Conservation (phyloP, 2,113 vertebrate genomes). For the Hyperoodon ampullatus region DNA sequence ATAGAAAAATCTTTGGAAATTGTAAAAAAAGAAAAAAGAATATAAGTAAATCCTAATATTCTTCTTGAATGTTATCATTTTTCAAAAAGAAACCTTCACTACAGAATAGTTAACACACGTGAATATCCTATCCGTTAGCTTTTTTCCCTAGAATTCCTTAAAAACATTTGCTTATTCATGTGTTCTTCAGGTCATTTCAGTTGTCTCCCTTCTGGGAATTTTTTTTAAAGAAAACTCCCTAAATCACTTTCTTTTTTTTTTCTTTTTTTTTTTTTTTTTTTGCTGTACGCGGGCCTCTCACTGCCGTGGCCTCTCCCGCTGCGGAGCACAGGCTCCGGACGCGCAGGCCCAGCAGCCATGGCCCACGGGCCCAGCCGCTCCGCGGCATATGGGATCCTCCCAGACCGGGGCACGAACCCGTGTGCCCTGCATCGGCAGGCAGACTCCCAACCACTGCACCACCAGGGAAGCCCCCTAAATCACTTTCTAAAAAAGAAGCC, state of each 20-base stretch:
- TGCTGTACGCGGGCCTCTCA: too few species aligned
- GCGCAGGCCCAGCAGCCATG: too few species aligned
- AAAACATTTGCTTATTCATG: not conserved
- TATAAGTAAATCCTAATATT: conserved; percentile 16
- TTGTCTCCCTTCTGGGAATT: not conserved
- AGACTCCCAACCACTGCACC: too few species aligned
- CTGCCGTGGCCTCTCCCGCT: too few species aligned
- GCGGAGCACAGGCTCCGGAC: too few species aligned
- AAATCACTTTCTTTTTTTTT: not conserved
- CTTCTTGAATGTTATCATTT: not conserved
- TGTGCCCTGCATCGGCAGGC: too few species aligned
- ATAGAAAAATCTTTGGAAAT: not conserved
- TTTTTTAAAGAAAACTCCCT: not conserved
- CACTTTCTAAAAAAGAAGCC: conserved; percentile 28
- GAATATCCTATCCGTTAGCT: not conserved
- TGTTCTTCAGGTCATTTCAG: not conserved
- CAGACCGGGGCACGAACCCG: too few species aligned
- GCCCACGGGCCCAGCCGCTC: too few species aligned
- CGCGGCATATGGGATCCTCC: too few species aligned
- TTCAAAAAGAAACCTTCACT: not conserved
- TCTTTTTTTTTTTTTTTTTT: too few species aligned
- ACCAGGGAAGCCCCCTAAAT: too few species aligned
- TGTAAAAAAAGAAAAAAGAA: conserved; percentile 21
- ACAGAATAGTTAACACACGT: not conserved
- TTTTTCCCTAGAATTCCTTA: not conserved